Conservation (phyloP, 35 echinoderm and acorn worm species). For the Acanthaster planci region DNA sequence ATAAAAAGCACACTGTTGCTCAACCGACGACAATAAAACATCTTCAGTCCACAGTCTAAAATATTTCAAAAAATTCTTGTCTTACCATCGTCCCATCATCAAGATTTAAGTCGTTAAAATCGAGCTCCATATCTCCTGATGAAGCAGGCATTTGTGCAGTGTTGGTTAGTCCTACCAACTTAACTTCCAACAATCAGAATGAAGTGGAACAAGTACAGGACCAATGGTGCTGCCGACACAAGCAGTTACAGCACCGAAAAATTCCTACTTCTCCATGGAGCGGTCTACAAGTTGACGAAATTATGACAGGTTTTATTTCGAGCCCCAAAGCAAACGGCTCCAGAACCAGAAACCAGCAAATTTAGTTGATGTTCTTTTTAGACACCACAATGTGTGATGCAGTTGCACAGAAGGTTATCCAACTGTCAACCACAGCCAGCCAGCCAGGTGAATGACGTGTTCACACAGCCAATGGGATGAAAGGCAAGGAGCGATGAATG, state of each 20-base stretch:
- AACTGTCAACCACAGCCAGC: background rate
- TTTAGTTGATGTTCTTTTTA: background rate
- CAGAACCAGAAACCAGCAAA: background rate
- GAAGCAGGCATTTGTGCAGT: slow-evolving; percentile 12
- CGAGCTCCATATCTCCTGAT: slow-evolving; percentile 8
- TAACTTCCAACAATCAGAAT: background rate
- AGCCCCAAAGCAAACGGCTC: background rate
- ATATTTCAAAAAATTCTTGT: background rate
- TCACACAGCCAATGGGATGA: background rate
- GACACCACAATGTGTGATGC: background rate
- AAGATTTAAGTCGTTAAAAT: slow-evolving; percentile 21
- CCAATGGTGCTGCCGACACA: background rate
- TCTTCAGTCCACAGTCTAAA: background rate
- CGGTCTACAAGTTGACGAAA: too few species aligned
- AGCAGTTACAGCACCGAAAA: background rate
- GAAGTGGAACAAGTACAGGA: background rate
- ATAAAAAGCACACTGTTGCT: background rate
- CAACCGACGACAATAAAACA: background rate
- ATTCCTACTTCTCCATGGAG: background rate
- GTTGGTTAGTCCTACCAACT: background rate
- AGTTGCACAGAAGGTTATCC: background rate
- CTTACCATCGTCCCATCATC: slow-evolving; percentile 28
- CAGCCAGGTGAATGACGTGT: background rate
- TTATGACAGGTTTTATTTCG: background rate
- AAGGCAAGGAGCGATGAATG: background rate